Evolutionary conservation across 92 coral and sea anemone genomes (phyloP), one percentile per base, ranked within the genome.

Genomic region (Plumapathes pennacea): DNA sequence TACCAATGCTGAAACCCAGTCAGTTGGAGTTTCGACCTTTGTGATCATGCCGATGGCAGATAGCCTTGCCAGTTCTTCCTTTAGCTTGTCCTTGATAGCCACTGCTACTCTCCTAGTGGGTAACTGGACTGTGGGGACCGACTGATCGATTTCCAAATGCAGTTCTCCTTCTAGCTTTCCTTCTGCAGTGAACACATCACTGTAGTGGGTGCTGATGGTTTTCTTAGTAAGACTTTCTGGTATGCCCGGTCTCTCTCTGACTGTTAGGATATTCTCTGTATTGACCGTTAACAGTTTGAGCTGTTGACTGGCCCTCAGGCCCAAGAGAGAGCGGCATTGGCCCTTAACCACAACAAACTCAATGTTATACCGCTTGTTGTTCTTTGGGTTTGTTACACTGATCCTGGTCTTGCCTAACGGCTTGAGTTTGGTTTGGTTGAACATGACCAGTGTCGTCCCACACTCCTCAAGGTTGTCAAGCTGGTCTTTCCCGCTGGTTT

Each of bases 1-100:
- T 27, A 74, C 82, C 12, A 56, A 48, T 11, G 78, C 81, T 20
- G 72, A 74, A 18, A 81, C 67, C 88, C 82, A 81, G 2, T 54
- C 60, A n/a, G 72, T 77, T 1, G 72, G 78, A 14, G 12, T 32
- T 22, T 56, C 62, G 10, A 71, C 69, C 28, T 59, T 63, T n/a
- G 58, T 46, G 32, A 65, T 65, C 46, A 80, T 59, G 7, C 64
- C 46, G 4, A 54, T 37, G 58, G 54, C 44, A 22, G 32, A 40
- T 46, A 60, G 53, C 25, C 58, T 38, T 24, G 45, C 39, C 5
- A 62, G 60, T 46, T 73, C 81, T 27, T 34, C 60, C 32, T 45
- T 41, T 4, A 63, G 41, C 54, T 62, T 54, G 7, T 33, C 57
- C 46, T 63, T 73, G n/a, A 73, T 49, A 0, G 66, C 72, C 12